Evolutionary conservation across 2,797 vertebrate genomes (phyloP), one percentile per base, ranked within the genome.

Genomic region (Tinamus major): DNA sequence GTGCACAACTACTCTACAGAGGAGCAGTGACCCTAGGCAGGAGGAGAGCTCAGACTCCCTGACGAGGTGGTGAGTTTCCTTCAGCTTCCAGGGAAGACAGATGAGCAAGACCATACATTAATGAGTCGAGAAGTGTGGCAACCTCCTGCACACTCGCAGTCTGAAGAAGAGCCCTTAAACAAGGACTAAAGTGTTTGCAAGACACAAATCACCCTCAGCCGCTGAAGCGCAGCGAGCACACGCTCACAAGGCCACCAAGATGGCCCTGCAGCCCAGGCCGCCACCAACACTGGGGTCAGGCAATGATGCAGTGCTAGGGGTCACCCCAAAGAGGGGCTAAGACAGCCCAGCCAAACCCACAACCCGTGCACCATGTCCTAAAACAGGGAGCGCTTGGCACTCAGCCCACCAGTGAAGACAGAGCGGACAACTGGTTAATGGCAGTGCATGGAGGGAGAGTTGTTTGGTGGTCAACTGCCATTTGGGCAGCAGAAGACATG

Each of bases 191-290:
- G 61, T 31, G 89, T 67, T 74, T 70, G 58, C 13, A 4, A 37
- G 49, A 49, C 59, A 89, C 62, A 81, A 72, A 89, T 79, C 89
- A 46, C 49, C 31, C 65, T 4, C 19, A 56, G 5, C 24, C 41
- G 29, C 56, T 3, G 1, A 0, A 0, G 35, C 1, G 24, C 1
- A 53, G 65, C 37, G 65, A 51, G 49, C 81, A 49, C 49, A 29
- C 44, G 61, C 10, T 3, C 29, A 15, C 0, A 3, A 18, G 2
- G 3, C 44, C 71, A 65, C 74, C 26, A 29, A 29, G 15, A 0
- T 1, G 7, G 15, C 2, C 3, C 51, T 44, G 65, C 26, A 76
- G 71, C 42, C 29, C 1, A 4, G 35, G 35, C 1, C 2, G 51
- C 63, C 23, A 24, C 51, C 29, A 71, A 20, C 42, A 16, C 21